A percentile compares a stretch with the other conserved stretches of the same genome.
Conservation (phyloP, 2,888 invertebrate genomes). For the Exocentrus adspersus region DNA sequence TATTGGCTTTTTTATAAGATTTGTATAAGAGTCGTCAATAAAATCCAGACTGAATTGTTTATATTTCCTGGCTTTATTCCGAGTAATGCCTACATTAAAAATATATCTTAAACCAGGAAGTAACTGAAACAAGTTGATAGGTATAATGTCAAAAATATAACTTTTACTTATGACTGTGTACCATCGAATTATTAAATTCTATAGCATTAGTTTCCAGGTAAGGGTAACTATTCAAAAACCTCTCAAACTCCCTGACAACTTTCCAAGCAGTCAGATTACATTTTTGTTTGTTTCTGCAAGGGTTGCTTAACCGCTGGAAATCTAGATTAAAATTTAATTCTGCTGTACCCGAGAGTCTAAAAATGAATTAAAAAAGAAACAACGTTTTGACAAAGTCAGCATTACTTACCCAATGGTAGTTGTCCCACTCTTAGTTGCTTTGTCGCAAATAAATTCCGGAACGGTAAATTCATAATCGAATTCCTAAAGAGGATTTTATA, state of each 20-base stretch:
- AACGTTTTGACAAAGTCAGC: too few species aligned
- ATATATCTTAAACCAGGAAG: constrained; percentile 9
- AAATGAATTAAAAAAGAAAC: neutral
- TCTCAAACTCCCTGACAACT: constrained; percentile 11
- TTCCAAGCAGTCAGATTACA: constrained; percentile 14
- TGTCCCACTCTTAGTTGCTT: neutral
- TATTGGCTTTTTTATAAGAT: neutral
- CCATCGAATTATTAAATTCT: constrained; percentile 11
- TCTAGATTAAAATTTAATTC: constrained; percentile 8
- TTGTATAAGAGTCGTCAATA: neutral
- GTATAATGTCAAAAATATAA: too few species aligned
- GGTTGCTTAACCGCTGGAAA: neutral
- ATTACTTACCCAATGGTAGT: constrained; percentile 17
- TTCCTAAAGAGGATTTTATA: neutral
- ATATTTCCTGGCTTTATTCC: neutral
- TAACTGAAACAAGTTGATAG: constrained; percentile 2
- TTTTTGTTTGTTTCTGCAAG: constrained; percentile 8
- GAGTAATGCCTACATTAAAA: neutral
- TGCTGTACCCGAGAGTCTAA: neutral
- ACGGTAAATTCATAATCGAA: neutral
- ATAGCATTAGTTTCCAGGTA: constrained; percentile 1
- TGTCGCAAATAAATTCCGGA: constrained; percentile 17
- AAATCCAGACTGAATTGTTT: neutral
- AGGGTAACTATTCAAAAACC: constrained; percentile 8
- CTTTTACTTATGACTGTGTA: too few species aligned